Evolutionary conservation across 2,888 invertebrate genomes (phyloP).

Genomic region (Eupithecia abbreviata): DNA sequence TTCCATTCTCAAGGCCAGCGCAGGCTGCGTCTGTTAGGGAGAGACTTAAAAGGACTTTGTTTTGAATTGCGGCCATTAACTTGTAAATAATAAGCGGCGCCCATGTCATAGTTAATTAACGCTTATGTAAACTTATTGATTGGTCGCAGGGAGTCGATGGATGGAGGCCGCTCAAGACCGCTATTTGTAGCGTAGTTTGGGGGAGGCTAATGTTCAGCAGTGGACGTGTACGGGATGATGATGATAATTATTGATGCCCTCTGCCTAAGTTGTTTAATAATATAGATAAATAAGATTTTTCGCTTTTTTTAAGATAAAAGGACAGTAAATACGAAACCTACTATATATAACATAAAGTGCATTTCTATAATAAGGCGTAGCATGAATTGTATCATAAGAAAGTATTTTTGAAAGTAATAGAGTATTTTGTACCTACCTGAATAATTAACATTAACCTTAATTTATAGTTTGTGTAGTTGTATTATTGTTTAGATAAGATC

Average conservation of each 20-base stretch:
- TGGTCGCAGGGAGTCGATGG: too few relatives aligned
- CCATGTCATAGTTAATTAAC: background rate
- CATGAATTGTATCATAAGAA: slow-evolving; percentile 8
- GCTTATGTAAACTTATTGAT: background rate
- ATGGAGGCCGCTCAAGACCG: too few relatives aligned
- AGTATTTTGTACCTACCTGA: slow-evolving; percentile 16
- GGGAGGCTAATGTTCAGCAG: too few relatives aligned
- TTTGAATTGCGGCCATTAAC: background rate
- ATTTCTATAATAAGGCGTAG: slow-evolving; percentile 18
- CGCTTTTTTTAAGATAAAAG: background rate
- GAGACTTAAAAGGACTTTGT: background rate
- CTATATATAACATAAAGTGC: slow-evolving; percentile 6
- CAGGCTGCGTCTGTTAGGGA: too few relatives aligned
- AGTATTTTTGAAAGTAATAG: slow-evolving; percentile 14
- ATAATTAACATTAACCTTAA: background rate
- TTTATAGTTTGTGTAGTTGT: slow-evolving; percentile 7
- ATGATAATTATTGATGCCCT: background rate
- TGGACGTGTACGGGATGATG: too few relatives aligned
- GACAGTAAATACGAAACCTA: background rate
- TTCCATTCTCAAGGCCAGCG: background rate
- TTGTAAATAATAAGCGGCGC: background rate
- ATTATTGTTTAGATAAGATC: slow-evolving; percentile 12
- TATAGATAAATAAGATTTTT: too few relatives aligned
- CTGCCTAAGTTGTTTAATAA: background rate
- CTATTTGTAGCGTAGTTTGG: too few relatives aligned